Evolutionary conservation across 2,888 invertebrate genomes (phyloP), one percentile per base, ranked within the genome.

Genomic region (Phyllotreta striolata): DNA sequence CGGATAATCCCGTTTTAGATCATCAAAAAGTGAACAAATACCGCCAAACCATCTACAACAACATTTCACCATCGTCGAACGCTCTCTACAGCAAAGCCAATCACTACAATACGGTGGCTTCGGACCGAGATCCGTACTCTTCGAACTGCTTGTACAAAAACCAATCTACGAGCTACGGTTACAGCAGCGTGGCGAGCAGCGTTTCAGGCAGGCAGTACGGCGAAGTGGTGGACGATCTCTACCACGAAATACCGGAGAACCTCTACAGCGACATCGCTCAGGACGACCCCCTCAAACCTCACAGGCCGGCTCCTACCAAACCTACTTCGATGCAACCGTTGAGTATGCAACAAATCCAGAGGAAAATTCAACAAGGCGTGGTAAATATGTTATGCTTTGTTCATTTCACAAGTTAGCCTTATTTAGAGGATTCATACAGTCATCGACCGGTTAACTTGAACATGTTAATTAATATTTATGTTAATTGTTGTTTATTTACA

Each of bases 301-400:
- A 82, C 66, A 72, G 82, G 58, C 82, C 82, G 10, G 82, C 82
- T 10, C 82, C 82, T 0, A 77, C 79, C 0, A 79, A 79, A 12
- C 81, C 82, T n/a, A 68, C 75, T 10, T 71, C 73, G 6, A 60
- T 74, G 10, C 80, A 80, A 56, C 80, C 80, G 3, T 77, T 80
- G 63, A 81, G 81, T 57, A 80, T 81, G 79, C 82, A 82, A 63
- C 82, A 82, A 66, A 76, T 82, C 43, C 81, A 82, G 67, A 70
- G 82, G 56, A 80, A 80, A 70, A 75, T 82, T 40, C 80, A 81
- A 62, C 80, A 80, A 63, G 79, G 80, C 12, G 77, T 79, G 73
- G 81, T 81, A 73, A 71, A 61, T 57, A 8, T 47, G n/a, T 40
- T 13, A 60, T 52, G n/a, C 34, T 49, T 41, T 41, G 10, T 41